phyloP scores from a whole-genome alignment of 2,888 invertebrate species.

The Rhopalosiphum nymphaeae region DNA sequence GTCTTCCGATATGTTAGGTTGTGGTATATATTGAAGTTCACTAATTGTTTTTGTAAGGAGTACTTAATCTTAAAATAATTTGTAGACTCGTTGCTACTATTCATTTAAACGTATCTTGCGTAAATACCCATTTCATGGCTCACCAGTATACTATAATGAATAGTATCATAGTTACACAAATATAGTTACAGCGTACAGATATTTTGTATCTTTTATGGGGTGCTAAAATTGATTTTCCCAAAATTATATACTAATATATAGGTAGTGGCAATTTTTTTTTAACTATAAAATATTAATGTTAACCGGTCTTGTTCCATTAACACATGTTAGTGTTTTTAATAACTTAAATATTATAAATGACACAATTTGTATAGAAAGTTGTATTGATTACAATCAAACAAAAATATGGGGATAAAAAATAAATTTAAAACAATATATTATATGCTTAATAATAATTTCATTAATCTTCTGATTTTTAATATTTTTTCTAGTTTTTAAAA shows the following conservation, averaged over 20 bases:
- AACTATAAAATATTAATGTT: background rate
- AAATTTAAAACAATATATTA: background rate
- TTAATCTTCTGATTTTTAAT: too few species aligned
- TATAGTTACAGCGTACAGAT: background rate
- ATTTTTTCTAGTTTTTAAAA: too few species aligned
- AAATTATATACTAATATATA: too few species aligned
- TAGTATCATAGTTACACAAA: background rate
- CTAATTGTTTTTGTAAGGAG: background rate
- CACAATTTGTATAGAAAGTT: background rate
- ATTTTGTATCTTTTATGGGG: too few species aligned
- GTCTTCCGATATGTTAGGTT: too few species aligned
- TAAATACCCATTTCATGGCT: background rate
- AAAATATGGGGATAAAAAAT: background rate
- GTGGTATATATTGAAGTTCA: background rate
- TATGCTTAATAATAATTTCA: background rate
- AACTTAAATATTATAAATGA: background rate
- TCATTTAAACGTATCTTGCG: background rate
- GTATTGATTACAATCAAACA: background rate
- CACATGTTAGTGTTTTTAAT: background rate
- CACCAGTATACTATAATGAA: too few species aligned
- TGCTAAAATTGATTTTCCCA: too few species aligned
- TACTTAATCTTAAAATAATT: background rate
- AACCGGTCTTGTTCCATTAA: background rate
- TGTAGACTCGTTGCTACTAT: background rate
- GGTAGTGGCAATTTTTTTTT: too few species aligned